These are phyloP conservation scores for Noctua janthina DNA, from an alignment of 2,888 invertebrate genomes.

Conservation along the genomic window DNA sequence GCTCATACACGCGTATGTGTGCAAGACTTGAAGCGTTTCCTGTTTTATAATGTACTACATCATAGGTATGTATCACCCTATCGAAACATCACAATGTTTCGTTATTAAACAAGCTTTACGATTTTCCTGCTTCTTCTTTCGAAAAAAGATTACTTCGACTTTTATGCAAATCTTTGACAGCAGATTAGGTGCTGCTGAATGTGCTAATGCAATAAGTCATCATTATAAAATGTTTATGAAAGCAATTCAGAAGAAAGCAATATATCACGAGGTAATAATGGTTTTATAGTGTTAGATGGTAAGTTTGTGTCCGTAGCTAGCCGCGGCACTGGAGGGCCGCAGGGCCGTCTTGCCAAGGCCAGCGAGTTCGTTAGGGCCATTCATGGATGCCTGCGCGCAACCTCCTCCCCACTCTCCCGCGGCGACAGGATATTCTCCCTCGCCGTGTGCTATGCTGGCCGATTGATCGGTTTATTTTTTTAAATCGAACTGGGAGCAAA, in stretches of 20 bases:
- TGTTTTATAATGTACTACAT: slow-evolving; percentile 74
- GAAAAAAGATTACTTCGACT: slow-evolving; percentile 23
- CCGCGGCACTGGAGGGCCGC: slow-evolving; percentile 69
- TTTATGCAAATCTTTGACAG: slow-evolving; percentile 30
- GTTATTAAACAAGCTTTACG: slow-evolving; percentile 44
- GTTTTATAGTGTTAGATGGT: slow-evolving; percentile 53
- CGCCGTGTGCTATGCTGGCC: slow-evolving; percentile 83
- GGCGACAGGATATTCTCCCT: slow-evolving; percentile 86
- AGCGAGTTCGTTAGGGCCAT: slow-evolving; percentile 89
- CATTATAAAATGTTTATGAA: slow-evolving; percentile 40
- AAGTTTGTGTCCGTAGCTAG: slow-evolving; percentile 61
- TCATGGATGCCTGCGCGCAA: slow-evolving; percentile 87
- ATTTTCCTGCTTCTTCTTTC: slow-evolving; percentile 48
- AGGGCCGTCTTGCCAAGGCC: slow-evolving; percentile 86
- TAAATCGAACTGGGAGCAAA: slow-evolving; percentile 81
- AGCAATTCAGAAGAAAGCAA: slow-evolving; percentile 32
- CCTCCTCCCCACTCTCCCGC: slow-evolving; percentile 77
- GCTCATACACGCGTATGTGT: slow-evolving; percentile 73
- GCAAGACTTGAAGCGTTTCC: slow-evolving; percentile 80
- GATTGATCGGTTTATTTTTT: slow-evolving; percentile 86
- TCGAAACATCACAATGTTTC: slow-evolving; percentile 48
- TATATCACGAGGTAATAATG: slow-evolving; percentile 46
- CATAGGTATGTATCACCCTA: slow-evolving; percentile 55
- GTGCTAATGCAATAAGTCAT: slow-evolving; percentile 38
- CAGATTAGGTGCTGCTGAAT: slow-evolving; percentile 5